Evolutionary conservation across 1,140 invertebrate species (phyloP).

Genomic region (Zaprionus tsacasi): DNA sequence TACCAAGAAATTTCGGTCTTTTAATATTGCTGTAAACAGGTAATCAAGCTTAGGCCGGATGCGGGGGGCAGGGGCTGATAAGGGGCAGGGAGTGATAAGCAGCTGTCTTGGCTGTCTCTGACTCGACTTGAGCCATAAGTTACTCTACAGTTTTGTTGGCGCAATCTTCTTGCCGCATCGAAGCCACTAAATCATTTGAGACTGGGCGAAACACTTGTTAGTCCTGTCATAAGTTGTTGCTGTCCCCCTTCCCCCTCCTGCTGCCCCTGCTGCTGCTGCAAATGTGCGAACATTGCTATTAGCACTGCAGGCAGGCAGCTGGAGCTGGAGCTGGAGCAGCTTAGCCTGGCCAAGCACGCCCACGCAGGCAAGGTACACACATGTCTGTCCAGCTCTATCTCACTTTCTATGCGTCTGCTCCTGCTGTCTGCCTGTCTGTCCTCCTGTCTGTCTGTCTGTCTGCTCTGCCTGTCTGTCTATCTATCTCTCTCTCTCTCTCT

Average conservation of each 20-base stretch:
- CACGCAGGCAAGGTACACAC: constrained; percentile 26
- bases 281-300: constrained; percentile 75
- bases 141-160: constrained; percentile 40
- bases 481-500: constrained; percentile 13
- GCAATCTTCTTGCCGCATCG: constrained; percentile 17
- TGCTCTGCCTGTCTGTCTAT: constrained; percentile 8
- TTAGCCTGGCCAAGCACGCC: constrained; percentile 46
- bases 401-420: constrained; percentile 12
- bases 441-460: constrained; percentile 30
- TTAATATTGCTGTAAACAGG: constrained; percentile 77
- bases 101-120: background rate
- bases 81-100: background rate
- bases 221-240: constrained; percentile 51
- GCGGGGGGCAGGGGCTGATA: background rate
- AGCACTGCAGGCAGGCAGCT: constrained; percentile 49
- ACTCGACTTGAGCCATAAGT: constrained; percentile 28
- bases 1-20: constrained; percentile 62
- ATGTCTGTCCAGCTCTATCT: background rate
- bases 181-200: constrained; percentile 57
- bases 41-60: constrained; percentile 53
- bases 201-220: constrained; percentile 51
- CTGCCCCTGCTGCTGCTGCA: background rate
- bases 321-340: constrained; percentile 42
- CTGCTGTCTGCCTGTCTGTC: constrained; percentile 9
- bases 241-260: background rate